Conservation (phyloP, 2,797 vertebrate genomes). For the Arrhamphus sclerolepis region DNA sequence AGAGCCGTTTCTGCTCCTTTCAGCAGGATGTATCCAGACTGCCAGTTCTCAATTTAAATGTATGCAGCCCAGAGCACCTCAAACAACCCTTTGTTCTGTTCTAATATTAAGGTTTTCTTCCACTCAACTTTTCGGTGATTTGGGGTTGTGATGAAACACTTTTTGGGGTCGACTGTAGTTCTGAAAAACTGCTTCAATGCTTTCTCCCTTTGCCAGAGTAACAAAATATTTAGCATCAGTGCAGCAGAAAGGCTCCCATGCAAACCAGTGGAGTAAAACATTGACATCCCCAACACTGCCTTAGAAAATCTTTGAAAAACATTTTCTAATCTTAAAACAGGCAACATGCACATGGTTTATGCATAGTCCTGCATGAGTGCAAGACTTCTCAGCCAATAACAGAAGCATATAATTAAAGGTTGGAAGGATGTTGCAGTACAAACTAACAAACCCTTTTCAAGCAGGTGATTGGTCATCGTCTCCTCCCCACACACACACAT, state of each 20-base stretch:
- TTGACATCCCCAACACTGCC: neutral
- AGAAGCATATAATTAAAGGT: neutral
- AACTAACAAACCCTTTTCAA: neutral
- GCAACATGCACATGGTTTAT: no score
- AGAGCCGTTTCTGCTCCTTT: constrained; percentile 44
- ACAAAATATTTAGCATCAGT: neutral
- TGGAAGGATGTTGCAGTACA: no score
- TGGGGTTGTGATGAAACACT: constrained; percentile 24
- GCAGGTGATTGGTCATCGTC: neutral
- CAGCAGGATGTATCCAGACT: constrained; percentile 40
- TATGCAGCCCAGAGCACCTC: constrained; percentile 44
- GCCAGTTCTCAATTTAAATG: constrained; percentile 54
- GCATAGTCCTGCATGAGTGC: no score
- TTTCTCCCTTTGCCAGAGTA: neutral
- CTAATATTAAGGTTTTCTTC: constrained; percentile 32
- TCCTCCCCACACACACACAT: no score
- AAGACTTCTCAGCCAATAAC: no score
- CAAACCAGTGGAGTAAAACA: constrained; percentile 1
- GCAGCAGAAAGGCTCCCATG: neutral
- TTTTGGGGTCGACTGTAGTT: constrained; percentile 22
- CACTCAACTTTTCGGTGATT: constrained; percentile 45
- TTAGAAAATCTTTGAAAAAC: no score
- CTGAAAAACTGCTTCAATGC: constrained; percentile 20
- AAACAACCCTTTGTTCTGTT: constrained; percentile 32
- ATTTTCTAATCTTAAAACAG: no score